Evolutionary conservation across 2,888 invertebrate species (phyloP).

Genomic region (Hyposoter didymator): DNA sequence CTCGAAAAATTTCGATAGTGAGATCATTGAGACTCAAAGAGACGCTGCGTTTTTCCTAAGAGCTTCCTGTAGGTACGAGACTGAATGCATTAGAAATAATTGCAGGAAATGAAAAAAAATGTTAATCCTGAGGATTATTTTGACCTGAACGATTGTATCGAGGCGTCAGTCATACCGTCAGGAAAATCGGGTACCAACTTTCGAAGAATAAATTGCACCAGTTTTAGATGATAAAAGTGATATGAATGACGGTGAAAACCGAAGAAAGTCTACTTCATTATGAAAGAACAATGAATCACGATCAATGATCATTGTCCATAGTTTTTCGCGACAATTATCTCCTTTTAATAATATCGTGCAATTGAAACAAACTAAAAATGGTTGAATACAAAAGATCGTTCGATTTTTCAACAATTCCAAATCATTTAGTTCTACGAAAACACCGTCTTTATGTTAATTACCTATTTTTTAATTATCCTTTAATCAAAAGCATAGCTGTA

Average conservation of each 20-base stretch:
- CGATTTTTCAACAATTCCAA: neutral
- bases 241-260: neutral
- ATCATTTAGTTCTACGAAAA: constrained; percentile 13
- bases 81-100: constrained; percentile 40
- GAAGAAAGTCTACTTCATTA: constrained; percentile 27
- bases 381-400: constrained; percentile 6
- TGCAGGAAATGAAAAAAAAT: constrained; percentile 31
- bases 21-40: constrained; percentile 58
- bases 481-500: constrained; percentile 6
- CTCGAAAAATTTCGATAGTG: constrained; percentile 60
- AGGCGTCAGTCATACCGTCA: constrained; percentile 1
- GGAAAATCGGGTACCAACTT: constrained; percentile 7
- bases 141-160: constrained; percentile 6
- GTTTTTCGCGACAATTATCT: constrained; percentile 18
- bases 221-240: constrained; percentile 5
- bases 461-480: constrained; percentile 2
- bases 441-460: neutral
- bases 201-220: constrained; percentile 6
- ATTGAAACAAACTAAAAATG: neutral
- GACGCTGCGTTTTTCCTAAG: constrained; percentile 62
- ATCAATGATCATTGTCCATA: neutral
- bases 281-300: constrained; percentile 3
- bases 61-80: constrained; percentile 62
- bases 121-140: constrained; percentile 18
- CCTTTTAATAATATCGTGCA: constrained; percentile 16